Base-by-base conservation (phyloP, 2,113 vertebrate species). In the Microtus montanus region DNA sequence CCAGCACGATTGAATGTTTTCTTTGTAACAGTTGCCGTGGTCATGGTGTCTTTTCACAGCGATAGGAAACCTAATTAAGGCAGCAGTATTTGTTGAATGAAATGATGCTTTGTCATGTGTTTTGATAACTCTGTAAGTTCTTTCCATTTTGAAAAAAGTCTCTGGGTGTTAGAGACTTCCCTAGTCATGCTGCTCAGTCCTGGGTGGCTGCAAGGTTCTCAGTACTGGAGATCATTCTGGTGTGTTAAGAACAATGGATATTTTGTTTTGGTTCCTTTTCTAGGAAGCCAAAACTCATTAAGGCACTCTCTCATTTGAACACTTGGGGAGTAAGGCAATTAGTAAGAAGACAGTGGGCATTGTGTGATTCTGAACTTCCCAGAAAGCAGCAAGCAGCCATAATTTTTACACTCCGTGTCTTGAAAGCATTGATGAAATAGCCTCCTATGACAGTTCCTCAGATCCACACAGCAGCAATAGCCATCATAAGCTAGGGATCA, bases 321-420 rank as follows among this genome's bases (percentile, higher is more conserved):
- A 78, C 95, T 78, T 92, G 79, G 96, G 78, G 82, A 95, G 85
- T 73, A 52, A 94, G 71, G 93, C 93, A 96, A 97, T 97, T 97
- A 92, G 77, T 63, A 66, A 41, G 79, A 94, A 88, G 90, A 97
- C 94, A 93, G 96, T 96, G 77, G 77, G 44, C 77, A 87, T 92
- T 96, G 92, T 91, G 61, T 78, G 74, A 44, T n/a, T 52, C 49
- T 68, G 63, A 26, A 47, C 68, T 96, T 96, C 73, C 92, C 90
- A 93, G 95, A 95, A 84, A 38, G 71, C 54, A 7, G 33, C 49
- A 68, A 24, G 54, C 73, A 10, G 90, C 64, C 75, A 89, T 95
- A 95, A 96, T 94, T 96, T 96, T 94, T 92, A 92, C 82, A 85
- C 73, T 91, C 88, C 66, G 84, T 96, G 95, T 96, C 96, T 95